Evolutionary conservation across 2,113 vertebrate species (phyloP).

Genomic region (Seriola aureovittata): DNA sequence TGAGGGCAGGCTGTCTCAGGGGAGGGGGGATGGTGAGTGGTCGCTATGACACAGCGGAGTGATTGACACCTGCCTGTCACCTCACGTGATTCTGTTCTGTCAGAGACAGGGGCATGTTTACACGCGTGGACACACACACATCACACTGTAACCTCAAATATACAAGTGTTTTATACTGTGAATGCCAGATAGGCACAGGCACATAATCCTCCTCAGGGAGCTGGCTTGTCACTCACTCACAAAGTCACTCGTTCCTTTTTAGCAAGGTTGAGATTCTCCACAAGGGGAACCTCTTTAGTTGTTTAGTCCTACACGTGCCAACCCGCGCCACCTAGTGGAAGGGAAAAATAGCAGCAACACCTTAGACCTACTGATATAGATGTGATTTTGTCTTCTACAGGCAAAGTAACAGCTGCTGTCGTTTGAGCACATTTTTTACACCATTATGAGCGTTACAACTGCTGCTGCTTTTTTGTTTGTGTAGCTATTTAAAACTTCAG

Average conservation of each 20-base stretch:
- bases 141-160: slow-evolving; percentile 22
- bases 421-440: background rate
- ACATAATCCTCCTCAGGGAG: slow-evolving; percentile 2
- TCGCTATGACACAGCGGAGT: slow-evolving; percentile 47
- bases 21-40: slow-evolving; percentile 80
- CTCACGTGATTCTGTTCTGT: slow-evolving; percentile 55
- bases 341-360: background rate
- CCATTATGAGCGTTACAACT: background rate
- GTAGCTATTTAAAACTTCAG: background rate
- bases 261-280: slow-evolving; percentile 11
- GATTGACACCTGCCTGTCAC: slow-evolving; percentile 75
- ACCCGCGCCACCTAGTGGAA: slow-evolving; percentile 19
- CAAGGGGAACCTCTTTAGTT: slow-evolving; percentile 21
- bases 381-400: background rate
- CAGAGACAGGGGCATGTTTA: slow-evolving; percentile 70
- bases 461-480: background rate
- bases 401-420: background rate
- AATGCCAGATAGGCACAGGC: background rate
- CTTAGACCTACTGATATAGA: background rate
- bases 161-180: slow-evolving; percentile 2
- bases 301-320: background rate
- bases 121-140: slow-evolving; percentile 64
- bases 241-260: slow-evolving; percentile 23
- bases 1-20: slow-evolving; percentile 76
- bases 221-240: slow-evolving; percentile 47